These are phyloP conservation scores for Bimastos eiseni DNA, from an alignment of 2,888 invertebrate species.

Conservation along the genomic window DNA sequence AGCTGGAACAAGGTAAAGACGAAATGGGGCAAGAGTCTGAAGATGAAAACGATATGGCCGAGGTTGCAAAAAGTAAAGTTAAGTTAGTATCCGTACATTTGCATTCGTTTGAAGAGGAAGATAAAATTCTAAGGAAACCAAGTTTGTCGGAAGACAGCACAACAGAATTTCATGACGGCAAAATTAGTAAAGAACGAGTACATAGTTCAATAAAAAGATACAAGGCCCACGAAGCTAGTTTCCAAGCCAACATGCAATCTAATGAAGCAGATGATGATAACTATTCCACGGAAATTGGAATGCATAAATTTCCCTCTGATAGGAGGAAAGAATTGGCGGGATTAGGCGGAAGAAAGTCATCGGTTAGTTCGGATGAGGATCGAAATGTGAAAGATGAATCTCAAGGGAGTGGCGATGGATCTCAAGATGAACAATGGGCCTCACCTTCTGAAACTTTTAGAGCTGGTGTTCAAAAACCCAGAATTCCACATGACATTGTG, in stretches of 20 bases:
- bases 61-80: neutral
- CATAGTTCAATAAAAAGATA: neutral
- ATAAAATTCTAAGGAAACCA: neutral
- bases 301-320: neutral
- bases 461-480: too few relatives aligned
- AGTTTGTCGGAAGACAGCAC: neutral
- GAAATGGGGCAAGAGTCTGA: neutral
- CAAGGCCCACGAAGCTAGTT: neutral
- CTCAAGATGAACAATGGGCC: too few relatives aligned
- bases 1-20: neutral
- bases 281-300: neutral
- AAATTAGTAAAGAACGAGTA: constrained; percentile 2
- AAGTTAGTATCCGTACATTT: neutral
- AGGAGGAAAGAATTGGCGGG: neutral
- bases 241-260: neutral
- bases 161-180: neutral
- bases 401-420: too few relatives aligned
- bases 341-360: neutral
- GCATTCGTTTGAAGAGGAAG: neutral
- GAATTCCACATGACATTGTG: too few relatives aligned
- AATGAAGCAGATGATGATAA: neutral
- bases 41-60: neutral
- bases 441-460: too few relatives aligned
- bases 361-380: neutral
- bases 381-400: too few relatives aligned